These are phyloP conservation scores for Metallyticus violacea DNA, from an alignment of 2,888 invertebrate genomes.

Conservation along the genomic window DNA sequence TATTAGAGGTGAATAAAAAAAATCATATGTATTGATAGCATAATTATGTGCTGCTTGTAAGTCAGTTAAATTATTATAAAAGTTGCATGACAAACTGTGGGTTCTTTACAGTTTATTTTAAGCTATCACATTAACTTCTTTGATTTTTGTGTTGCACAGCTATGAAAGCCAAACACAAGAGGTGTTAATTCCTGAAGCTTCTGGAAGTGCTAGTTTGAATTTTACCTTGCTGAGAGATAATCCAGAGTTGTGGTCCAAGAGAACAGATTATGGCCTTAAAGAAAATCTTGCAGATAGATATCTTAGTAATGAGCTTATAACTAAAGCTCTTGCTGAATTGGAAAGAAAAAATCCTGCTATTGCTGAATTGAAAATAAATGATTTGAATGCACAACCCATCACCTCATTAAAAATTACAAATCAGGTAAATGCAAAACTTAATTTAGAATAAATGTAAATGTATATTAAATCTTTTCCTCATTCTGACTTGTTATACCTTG, in stretches of 20 bases:
- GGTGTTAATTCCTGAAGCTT: slow-evolving; percentile 51
- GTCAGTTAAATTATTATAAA: too few relatives aligned
- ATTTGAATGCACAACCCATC: slow-evolving; percentile 61
- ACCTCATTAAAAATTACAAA: slow-evolving; percentile 71
- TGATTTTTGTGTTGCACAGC: slow-evolving; percentile 48
- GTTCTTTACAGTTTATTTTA: too few relatives aligned
- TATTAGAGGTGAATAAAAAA: too few relatives aligned
- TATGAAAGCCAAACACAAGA: slow-evolving; percentile 62
- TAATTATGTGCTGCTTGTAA: too few relatives aligned
- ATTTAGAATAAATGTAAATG: too few relatives aligned
- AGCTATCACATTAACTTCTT: too few relatives aligned
- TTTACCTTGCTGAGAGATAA: slow-evolving; percentile 79
- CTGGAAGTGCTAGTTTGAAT: slow-evolving; percentile 62
- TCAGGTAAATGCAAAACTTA: slow-evolving; percentile 52
- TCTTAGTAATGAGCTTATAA: slow-evolving; percentile 63
- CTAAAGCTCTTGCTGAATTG: slow-evolving; percentile 61
- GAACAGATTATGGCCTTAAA: slow-evolving; percentile 68
- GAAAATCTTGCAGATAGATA: slow-evolving; percentile 61
- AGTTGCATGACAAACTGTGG: too few relatives aligned
- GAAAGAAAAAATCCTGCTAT: slow-evolving; percentile 65
- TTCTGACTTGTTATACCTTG: too few relatives aligned
- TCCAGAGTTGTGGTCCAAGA: slow-evolving; percentile 77
- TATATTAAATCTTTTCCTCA: too few relatives aligned
- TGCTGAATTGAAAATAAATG: slow-evolving; percentile 71
- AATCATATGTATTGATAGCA: too few relatives aligned